Percentiles rank a stretch among this genome's conserved stretches.
Evolutionary conservation across 2,113 vertebrate species (phyloP).

Genomic region (Hyperopisus bebe): DNA sequence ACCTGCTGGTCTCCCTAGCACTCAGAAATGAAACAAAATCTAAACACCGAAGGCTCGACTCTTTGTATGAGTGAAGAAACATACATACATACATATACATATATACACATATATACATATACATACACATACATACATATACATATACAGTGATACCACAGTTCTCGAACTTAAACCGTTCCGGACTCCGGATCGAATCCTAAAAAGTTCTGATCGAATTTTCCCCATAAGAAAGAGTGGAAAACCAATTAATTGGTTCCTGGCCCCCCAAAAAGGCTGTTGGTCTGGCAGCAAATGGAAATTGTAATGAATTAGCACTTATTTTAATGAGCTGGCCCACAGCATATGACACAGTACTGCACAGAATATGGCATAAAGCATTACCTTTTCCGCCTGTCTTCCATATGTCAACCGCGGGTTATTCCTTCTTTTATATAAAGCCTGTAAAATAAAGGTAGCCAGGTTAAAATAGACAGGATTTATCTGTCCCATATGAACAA

Average conservation of each 20-base stretch:
- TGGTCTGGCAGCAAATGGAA: neutral
- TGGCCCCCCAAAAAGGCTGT: no score
- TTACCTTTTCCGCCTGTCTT: neutral
- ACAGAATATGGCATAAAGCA: neutral
- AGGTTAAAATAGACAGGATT: neutral
- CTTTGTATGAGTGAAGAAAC: no score
- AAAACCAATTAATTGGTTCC: no score
- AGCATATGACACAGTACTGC: neutral
- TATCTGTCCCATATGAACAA: neutral
- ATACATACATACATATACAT: no score
- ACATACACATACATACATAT: no score
- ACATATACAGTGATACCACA: no score
- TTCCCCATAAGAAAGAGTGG: no score
- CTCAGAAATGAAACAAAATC: neutral
- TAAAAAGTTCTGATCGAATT: no score
- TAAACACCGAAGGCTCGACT: no score
- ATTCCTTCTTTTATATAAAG: neutral
- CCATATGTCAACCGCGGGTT: neutral
- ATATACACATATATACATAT: no score
- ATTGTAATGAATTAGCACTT: neutral
- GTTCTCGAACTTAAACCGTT: no score
- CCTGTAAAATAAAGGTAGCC: neutral
- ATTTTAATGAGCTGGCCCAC: neutral
- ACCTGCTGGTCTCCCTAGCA: neutral
- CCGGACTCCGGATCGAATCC: no score